phyloP scores from a whole-genome alignment of 2,888 invertebrate species.

The Cosmia trapezina region DNA sequence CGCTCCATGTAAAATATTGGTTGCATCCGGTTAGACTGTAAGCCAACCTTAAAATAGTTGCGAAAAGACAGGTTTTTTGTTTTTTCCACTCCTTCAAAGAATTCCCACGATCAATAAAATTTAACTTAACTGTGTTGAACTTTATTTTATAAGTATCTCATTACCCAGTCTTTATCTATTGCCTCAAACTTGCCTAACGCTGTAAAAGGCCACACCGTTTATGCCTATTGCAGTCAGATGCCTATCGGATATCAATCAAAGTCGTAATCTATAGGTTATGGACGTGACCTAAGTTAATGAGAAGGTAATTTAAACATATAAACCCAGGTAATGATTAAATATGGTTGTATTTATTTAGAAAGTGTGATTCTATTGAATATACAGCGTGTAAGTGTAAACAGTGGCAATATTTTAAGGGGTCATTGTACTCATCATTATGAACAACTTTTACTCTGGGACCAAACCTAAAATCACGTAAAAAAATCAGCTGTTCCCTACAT shows the following conservation, averaged over 20 bases:
- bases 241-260: constrained; percentile 53
- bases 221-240: constrained; percentile 39
- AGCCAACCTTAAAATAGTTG: too few species aligned
- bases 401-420: too few species aligned
- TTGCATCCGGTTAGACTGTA: too few species aligned
- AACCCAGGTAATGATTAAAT: neutral
- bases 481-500: too few species aligned
- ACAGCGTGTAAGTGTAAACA: too few species aligned
- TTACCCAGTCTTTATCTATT: constrained; percentile 43
- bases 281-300: constrained; percentile 33
- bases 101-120: constrained; percentile 35
- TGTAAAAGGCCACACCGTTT: constrained; percentile 48
- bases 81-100: neutral
- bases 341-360: neutral
- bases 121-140: constrained; percentile 20
- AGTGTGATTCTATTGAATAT: neutral
- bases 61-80: too few species aligned
- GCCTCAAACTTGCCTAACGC: constrained; percentile 39
- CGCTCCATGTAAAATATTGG: too few species aligned
- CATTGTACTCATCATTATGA: too few species aligned
- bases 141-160: constrained; percentile 51
- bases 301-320: constrained; percentile 17
- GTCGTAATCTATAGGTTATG: constrained; percentile 39
- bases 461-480: too few species aligned
- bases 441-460: too few species aligned